Evolutionary conservation across 2,797 vertebrate genomes (phyloP), one percentile per base, ranked within the genome.

Genomic region (Alca torda): DNA sequence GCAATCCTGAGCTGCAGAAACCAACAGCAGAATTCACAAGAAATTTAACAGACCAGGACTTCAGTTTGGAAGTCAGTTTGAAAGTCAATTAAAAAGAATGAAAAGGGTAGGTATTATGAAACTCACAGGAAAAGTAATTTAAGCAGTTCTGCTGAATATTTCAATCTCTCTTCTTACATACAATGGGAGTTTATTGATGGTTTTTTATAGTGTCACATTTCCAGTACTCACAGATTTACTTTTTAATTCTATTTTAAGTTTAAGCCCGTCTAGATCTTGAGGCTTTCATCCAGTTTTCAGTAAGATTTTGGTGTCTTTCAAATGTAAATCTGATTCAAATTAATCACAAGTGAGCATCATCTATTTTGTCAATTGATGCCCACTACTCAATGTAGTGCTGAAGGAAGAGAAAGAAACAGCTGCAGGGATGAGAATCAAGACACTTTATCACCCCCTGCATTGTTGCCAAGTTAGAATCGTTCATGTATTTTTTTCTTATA

Each of bases 311-410:
- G 16, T 81, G 63, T 51, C 80, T 94, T 97, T 96, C 92, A 95
- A 83, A 93, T 92, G 89, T 63, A 95, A 87, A 94, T 86, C 74
- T 79, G 74, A 87, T 95, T 93, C 88, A 93, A 91, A 89, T 96
- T 94, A 93, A 96, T 91, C 85, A 92, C 69, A 86, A 92, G 73
- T 13, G 2, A 96, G 39, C 77, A 79, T 85, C 45, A 93, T 74
- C 69, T 93, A 80, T 90, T 95, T 89, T 93, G 74, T 87, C 84
- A 85, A 39, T 61, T 91, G 93, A 87, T 96, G 69, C 37, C 77
- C 90, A 85, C 88, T 93, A 33, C 68, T 75, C 41, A 54, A 23
- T 59, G 50, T 60, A 73, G 35, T 83, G 67, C 46, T 90, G 84
- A 91, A 85, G 37, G 19, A 90, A 90, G 75, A 96, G 56, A 95